phyloP scores from a whole-genome alignment of 2,888 invertebrate genomes.

The Mimumesa dahlbomi region DNA sequence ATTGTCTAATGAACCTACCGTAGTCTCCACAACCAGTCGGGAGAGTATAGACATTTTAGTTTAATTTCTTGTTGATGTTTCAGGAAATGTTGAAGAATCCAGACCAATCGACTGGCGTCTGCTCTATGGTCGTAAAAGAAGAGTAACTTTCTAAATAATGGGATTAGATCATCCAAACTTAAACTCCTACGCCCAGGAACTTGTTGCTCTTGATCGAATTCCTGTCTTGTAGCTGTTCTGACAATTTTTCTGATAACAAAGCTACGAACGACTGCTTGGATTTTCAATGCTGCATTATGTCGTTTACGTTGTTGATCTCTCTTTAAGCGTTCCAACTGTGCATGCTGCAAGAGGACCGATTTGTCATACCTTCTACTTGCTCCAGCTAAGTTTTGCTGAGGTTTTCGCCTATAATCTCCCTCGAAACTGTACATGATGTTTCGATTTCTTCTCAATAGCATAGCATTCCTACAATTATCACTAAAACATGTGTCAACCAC shows the following conservation, averaged over 20 bases:
- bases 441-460: slow-evolving; percentile 22
- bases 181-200: slow-evolving; percentile 79
- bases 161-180: slow-evolving; percentile 80
- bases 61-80: slow-evolving; percentile 78
- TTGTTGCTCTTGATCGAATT: slow-evolving; percentile 86
- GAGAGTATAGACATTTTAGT: slow-evolving; percentile 71
- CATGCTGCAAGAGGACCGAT: slow-evolving; percentile 88
- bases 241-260: slow-evolving; percentile 86
- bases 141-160: slow-evolving; percentile 85
- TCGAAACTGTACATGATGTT: slow-evolving; percentile 88
- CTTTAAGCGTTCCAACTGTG: slow-evolving; percentile 92
- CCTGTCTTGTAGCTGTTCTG: slow-evolving; percentile 85
- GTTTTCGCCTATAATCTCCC: slow-evolving; percentile 93
- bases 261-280: slow-evolving; percentile 91
- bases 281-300: slow-evolving; percentile 88
- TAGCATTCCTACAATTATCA: slow-evolving; percentile 23
- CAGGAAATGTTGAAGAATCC: slow-evolving; percentile 79
- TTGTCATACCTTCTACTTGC: slow-evolving; percentile 88
- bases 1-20: slow-evolving; percentile 68
- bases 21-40: slow-evolving; percentile 80
- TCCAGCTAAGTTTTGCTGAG: slow-evolving; percentile 94
- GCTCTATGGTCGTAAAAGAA: slow-evolving; percentile 88
- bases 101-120: slow-evolving; percentile 85
- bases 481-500: slow-evolving; percentile 7
- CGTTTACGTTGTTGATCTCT: slow-evolving; percentile 90